Base-by-base conservation (phyloP, 2,113 vertebrate species). In the Callocephalon fimbriatum region DNA sequence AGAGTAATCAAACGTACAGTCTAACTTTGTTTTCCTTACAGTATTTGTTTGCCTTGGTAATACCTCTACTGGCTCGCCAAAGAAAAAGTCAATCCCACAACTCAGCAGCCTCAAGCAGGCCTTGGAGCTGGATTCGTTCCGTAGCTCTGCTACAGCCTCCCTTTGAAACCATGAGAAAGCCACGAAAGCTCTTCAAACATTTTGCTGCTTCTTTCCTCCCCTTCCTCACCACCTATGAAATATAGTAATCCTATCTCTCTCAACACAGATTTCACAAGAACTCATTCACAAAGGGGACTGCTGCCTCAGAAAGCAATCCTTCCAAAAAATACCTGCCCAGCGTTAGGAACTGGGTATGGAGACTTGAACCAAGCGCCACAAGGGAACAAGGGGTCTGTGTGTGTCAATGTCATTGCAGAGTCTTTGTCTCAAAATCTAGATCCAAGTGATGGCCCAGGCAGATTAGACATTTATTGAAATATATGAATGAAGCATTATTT, bases 401-500 rank as follows among this genome's bases (percentile, higher is more conserved):
- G 2, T 3, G 35, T 21, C 47, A 27, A 7, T 38, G 47, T 56
- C 83, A 68, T 53, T 5, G 3, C 31, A 45, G 25, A 59, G 63
- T 2, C 87, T 66, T 51, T 63, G n/a, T 75, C 83, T 81, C 91
- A 51, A 62, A 84, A 71, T 29, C 79, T 9, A 91, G 56, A 81
- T 56, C n/a, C 51, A 38, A 92, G 76, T 21, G 71, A 86, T 86
- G 81, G 71, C 68, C 50, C 16, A 27, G 17, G 72, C 51, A 79
- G 61, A 72, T 54, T 7, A 62, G 84, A 72, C n/a, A 20, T 80
- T 91, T 93, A 93, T 78, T 89, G 70, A 95, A 95, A 91, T 92
- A 81, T 53, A 88, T 77, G 86, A 97, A 93, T 25, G 92, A 87
- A 87, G 76, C 73, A 62, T 78, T 94, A 84, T 89, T 95, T 95